These are phyloP conservation scores for Panopea generosa DNA, from an alignment of 2,888 invertebrate genomes.

Conservation along the genomic window DNA sequence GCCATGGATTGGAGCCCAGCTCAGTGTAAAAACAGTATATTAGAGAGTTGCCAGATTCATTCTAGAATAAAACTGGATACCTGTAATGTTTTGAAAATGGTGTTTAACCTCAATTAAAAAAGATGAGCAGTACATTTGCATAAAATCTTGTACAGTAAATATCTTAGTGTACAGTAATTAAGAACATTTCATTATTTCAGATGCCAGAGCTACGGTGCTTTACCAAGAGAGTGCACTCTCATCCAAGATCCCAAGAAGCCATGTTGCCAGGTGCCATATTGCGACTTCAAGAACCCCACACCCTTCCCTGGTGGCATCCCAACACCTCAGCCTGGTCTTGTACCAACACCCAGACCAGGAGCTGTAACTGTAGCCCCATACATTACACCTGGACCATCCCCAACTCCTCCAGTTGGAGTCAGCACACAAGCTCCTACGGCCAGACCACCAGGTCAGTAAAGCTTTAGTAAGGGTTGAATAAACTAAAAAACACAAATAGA, in stretches of 20 bases:
- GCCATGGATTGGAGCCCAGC: no score
- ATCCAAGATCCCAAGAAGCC: constrained; percentile 68
- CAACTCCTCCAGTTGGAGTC: constrained; percentile 26
- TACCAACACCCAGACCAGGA: constrained; percentile 62
- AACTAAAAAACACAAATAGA: neutral
- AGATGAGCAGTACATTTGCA: no score
- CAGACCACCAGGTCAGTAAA: constrained; percentile 34
- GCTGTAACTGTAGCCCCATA: constrained; percentile 60
- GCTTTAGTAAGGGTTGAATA: neutral
- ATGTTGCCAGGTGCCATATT: constrained; percentile 73
- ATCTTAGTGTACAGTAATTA: no score
- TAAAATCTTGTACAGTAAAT: no score
- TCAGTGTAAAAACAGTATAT: no score
- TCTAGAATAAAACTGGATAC: no score
- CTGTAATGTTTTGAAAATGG: no score
- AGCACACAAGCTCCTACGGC: constrained; percentile 50
- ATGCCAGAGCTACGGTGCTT: constrained; percentile 66
- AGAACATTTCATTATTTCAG: constrained; percentile 40
- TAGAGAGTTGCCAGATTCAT: no score
- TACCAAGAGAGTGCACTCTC: constrained; percentile 67
- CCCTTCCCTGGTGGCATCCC: no score
- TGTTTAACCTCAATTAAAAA: no score
- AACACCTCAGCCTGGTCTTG: constrained; percentile 52
- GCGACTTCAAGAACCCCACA: constrained; percentile 72
- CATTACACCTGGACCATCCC: constrained; percentile 46